phyloP scores from a whole-genome alignment of 2,113 vertebrate genomes.

The Egretta garzetta region DNA sequence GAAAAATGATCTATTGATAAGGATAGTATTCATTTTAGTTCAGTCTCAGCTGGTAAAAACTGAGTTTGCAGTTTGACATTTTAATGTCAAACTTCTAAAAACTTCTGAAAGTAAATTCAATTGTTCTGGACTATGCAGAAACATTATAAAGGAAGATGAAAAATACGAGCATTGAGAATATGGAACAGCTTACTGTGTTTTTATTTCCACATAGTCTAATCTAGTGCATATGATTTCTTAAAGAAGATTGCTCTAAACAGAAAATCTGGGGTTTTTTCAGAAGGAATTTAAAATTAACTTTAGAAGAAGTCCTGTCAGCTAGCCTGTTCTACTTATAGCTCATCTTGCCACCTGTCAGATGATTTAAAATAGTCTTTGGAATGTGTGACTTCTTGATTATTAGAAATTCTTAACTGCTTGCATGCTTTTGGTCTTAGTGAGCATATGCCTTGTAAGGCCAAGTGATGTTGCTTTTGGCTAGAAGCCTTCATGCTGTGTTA shows the following conservation, averaged over 20 bases:
- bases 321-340: background rate
- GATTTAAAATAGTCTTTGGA: background rate
- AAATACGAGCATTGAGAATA: background rate
- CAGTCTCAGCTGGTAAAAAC: background rate
- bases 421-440: background rate
- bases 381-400: background rate
- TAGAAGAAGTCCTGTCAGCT: background rate
- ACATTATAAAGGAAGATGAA: background rate
- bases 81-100: background rate
- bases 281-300: background rate
- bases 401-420: background rate
- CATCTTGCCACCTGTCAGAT: background rate
- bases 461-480: background rate
- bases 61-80: background rate
- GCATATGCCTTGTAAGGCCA: background rate
- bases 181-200: background rate
- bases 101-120: background rate
- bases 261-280: background rate
- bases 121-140: background rate
- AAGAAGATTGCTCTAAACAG: background rate
- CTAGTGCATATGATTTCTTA: background rate
- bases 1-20: background rate
- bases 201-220: background rate
- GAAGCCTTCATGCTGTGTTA: background rate
- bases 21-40: background rate